phyloP scores from a whole-genome alignment of 53 echinoderm and acorn worm genomes.

The Paracentrotus lividus region DNA sequence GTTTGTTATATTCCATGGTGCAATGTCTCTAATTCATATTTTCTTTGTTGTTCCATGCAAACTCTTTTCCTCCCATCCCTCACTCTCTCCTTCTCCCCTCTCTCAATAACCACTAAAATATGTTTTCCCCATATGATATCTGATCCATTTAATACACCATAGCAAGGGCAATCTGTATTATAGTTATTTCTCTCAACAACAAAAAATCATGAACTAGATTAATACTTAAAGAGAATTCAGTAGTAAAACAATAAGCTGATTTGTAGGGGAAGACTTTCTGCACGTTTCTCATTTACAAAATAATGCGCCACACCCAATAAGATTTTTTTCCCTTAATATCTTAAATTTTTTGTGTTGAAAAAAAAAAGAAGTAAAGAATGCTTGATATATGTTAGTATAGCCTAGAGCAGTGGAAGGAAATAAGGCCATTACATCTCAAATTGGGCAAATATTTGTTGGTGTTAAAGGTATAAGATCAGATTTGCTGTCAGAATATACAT shows the following conservation, averaged over 20 bases:
- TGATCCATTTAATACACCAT: background rate
- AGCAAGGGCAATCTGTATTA: background rate
- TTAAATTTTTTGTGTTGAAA: too few species aligned
- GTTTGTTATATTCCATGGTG: background rate
- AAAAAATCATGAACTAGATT: background rate
- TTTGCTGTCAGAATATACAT: background rate
- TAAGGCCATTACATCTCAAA: constrained; percentile 56
- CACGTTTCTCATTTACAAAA: constrained; percentile 16
- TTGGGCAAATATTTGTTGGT: constrained; percentile 64
- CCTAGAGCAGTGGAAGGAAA: constrained; percentile 47
- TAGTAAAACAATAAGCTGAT: constrained; percentile 24
- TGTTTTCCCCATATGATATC: background rate
- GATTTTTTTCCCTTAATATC: background rate
- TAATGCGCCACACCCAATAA: background rate
- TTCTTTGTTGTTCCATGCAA: background rate
- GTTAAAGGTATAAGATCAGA: constrained; percentile 1
- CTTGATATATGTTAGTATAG: constrained; percentile 25
- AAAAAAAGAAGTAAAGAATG: too few species aligned
- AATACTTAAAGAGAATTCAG: background rate
- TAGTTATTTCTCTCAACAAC: background rate
- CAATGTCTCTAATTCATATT: background rate
- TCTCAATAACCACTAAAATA: background rate
- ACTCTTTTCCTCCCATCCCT: background rate
- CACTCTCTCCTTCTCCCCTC: background rate
- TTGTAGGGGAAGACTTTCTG: background rate